Percentiles rank a stretch among this genome's conserved stretches.
phyloP scores from a whole-genome alignment of 1,140 invertebrate species.

The Achroia grisella region DNA sequence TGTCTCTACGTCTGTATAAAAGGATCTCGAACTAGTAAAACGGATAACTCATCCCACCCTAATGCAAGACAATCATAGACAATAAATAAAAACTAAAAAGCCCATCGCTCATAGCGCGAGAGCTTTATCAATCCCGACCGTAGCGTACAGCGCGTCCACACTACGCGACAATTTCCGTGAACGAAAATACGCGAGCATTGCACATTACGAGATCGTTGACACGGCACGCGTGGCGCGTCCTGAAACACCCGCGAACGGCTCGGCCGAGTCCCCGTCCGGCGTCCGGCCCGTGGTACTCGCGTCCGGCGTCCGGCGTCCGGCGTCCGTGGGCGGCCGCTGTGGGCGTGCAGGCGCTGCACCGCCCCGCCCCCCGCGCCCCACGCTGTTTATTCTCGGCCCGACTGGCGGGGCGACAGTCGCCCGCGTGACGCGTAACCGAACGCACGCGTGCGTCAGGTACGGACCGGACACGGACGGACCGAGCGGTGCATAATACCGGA shows the following conservation, averaged over 20 bases:
- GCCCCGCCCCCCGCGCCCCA: conserved; percentile 44
- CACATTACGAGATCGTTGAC: conserved; percentile 4
- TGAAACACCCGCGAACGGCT: background rate
- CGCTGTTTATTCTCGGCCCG: conserved; percentile 65
- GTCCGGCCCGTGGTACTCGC: conserved; percentile 30
- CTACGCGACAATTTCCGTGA: too few species aligned
- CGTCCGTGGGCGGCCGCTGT: conserved; percentile 35
- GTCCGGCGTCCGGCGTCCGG: conserved; percentile 19
- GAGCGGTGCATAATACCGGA: conserved; percentile 56
- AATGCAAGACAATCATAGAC: too few species aligned
- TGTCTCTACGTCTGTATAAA: too few species aligned
- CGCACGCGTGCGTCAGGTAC: conserved; percentile 50
- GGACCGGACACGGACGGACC: conserved; percentile 24
- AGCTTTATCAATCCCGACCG: background rate
- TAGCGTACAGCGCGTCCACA: background rate
- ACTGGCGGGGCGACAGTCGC: conserved; percentile 60
- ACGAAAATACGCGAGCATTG: conserved; percentile 5
- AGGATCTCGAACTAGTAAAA: too few species aligned
- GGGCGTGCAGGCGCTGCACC: conserved; percentile 61
- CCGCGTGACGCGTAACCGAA: conserved; percentile 56
- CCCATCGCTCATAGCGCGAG: background rate
- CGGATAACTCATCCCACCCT: too few species aligned
- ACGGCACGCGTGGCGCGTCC: background rate
- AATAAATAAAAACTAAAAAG: background rate
- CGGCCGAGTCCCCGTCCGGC: conserved; percentile 1